These are phyloP conservation scores for Aphodius sticticus DNA, from an alignment of 2,888 invertebrate species.

Conservation along the genomic window DNA sequence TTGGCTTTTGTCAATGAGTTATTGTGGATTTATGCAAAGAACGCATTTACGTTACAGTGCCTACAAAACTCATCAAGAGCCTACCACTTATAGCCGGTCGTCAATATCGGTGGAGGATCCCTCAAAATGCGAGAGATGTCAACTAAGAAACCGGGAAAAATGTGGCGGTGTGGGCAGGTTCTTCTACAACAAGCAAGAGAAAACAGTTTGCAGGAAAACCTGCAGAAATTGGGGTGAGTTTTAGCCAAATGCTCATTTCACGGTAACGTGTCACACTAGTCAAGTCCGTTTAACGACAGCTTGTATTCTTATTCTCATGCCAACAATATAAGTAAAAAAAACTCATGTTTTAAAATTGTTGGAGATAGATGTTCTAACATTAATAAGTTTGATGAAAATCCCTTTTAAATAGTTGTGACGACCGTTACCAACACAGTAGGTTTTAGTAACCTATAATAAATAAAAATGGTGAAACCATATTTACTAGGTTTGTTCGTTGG, in stretches of 20 bases:
- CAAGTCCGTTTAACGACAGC: no score
- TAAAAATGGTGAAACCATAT: no score
- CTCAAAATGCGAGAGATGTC: not conserved
- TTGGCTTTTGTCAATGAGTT: not conserved
- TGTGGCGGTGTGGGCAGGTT: conserved; percentile 51
- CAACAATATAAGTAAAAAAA: no score
- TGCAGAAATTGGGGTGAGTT: conserved; percentile 65
- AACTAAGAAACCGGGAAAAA: conserved; percentile 6
- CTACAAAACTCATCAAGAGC: not conserved
- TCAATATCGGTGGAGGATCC: not conserved
- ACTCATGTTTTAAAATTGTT: no score
- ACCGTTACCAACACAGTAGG: no score
- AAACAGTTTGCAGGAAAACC: conserved; percentile 62
- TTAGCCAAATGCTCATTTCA: not conserved
- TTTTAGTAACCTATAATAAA: no score
- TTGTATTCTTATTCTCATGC: no score
- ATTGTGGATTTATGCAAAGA: not conserved
- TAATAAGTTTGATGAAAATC: no score
- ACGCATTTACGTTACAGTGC: not conserved
- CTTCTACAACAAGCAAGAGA: conserved; percentile 61
- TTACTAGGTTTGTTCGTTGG: no score
- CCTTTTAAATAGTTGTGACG: no score
- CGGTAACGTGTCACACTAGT: no score
- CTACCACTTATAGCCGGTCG: not conserved
- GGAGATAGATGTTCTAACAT: no score